Evolutionary conservation across 2,797 vertebrate species (phyloP), one percentile per base, ranked within the genome.

Genomic region (Molossus molossus): DNA sequence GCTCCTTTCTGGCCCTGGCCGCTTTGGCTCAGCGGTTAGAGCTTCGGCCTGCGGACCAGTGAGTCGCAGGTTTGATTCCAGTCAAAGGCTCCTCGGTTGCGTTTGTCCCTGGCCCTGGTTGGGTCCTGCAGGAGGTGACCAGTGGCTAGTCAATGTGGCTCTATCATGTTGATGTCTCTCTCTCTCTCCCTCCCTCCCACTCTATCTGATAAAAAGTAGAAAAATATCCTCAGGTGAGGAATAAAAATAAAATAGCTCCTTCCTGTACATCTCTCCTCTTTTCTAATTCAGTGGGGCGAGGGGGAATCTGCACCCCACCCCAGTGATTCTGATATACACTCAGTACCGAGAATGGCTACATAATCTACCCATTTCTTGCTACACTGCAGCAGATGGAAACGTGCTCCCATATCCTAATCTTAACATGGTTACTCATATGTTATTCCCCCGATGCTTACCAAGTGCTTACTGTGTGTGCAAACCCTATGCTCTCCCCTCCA

Each of bases 391-490:
- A 90, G 37, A 84, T 60, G 64, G 76, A 50, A 87, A 83, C 15
- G 58, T 50, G 72, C 77, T 87, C 81, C 45, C 75, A 13, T 33
- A 94, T 57, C 64, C 90, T 85, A 58, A 72, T 67, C 69, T 69
- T 65, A 87, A 72, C 15, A 25, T 25, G 15, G 25, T 87, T 94
- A 76, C 62, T 95, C 72, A 95, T 12, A 48, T 70, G 73, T 81
- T 84, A 92, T 29, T 93, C 87, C 89, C n/a, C 84, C 21, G 79
- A 86, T 72, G 82, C 40, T 97, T 94, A 95, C 90, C 25, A 2
- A 65, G 58, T 21, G 29, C 57, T 87, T 94, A 72, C 84, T 60
- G 2, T 17, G 6, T 17, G 23, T 58, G 40, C 67, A 76, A 93
- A 94, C 77, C 67, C 89, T 70, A 3, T 58, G 53, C n/a, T 85